Conservation (phyloP, 2,113 vertebrate species). For the Pelobates fuscus region DNA sequence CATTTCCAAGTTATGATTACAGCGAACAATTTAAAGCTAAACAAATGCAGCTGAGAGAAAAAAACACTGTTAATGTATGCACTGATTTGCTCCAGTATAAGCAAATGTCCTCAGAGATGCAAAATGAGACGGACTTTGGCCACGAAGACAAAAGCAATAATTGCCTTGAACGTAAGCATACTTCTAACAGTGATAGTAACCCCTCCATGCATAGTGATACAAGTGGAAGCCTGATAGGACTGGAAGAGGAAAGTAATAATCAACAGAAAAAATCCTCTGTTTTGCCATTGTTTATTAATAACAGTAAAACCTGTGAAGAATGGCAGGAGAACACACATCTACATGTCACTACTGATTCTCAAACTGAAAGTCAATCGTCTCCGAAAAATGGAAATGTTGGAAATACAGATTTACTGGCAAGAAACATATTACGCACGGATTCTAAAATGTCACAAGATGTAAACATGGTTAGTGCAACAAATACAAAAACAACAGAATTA, state of each 20-base stretch:
- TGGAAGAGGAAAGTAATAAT: slow-evolving; percentile 3
- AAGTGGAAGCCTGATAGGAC: not conserved
- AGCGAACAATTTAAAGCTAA: slow-evolving; percentile 50
- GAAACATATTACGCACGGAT: not conserved
- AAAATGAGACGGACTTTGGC: slow-evolving; percentile 13
- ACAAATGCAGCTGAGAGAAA: slow-evolving; percentile 35
- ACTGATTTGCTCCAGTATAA: slow-evolving; percentile 46
- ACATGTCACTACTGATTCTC: not conserved
- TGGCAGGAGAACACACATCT: slow-evolving; percentile 28
- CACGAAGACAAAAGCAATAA: not conserved
- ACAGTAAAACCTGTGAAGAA: slow-evolving; percentile 36
- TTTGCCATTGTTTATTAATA: slow-evolving; percentile 9
- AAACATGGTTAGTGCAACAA: not conserved
- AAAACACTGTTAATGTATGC: slow-evolving; percentile 9
- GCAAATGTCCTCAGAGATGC: slow-evolving; percentile 12
- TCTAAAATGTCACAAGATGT: not conserved
- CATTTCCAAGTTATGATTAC: not conserved
- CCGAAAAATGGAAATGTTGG: slow-evolving; percentile 37
- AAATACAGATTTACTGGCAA: not conserved
- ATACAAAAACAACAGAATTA: not conserved
- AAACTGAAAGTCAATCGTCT: slow-evolving; percentile 40
- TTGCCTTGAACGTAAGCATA: not conserved
- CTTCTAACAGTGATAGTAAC: not conserved
- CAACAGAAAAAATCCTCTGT: slow-evolving; percentile 43
- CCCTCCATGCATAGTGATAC: not conserved